These are phyloP conservation scores for Archips xylosteana DNA, from an alignment of 2,888 invertebrate species.

Conservation along the genomic window DNA sequence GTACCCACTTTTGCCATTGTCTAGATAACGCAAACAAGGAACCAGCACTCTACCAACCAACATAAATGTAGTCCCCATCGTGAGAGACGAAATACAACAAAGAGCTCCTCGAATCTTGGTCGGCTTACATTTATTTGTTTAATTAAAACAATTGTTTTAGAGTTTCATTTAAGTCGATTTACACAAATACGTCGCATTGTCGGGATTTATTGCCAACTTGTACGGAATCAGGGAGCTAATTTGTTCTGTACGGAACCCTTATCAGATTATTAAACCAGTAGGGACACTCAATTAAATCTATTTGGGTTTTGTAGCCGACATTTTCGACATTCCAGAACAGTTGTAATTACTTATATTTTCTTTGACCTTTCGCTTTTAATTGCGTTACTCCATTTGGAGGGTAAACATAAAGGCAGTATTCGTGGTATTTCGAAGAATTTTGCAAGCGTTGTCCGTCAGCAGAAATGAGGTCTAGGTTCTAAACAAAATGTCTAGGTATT, in stretches of 20 bases:
- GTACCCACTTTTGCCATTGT: conserved; percentile 59
- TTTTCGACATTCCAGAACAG: conserved; percentile 23
- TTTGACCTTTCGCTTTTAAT: conserved; percentile 29
- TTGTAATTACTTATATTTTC: conserved; percentile 23
- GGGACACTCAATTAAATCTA: conserved; percentile 36
- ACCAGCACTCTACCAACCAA: conserved; percentile 40
- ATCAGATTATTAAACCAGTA: conserved; percentile 38
- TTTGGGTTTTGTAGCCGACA: conserved; percentile 35
- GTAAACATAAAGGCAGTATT: conserved; percentile 10
- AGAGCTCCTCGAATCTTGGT: conserved; percentile 19
- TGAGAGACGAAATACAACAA: neutral
- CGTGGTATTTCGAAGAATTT: conserved; percentile 1
- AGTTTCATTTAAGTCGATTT: conserved; percentile 61
- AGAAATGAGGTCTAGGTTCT: neutral
- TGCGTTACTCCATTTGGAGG: conserved; percentile 15
- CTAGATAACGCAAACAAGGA: conserved; percentile 66
- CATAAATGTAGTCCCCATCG: conserved; percentile 5
- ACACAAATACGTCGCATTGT: conserved; percentile 53
- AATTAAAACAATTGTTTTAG: conserved; percentile 66
- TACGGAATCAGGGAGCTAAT: conserved; percentile 36
- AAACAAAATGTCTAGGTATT: neutral
- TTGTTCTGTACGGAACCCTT: conserved; percentile 35
- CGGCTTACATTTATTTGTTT: conserved; percentile 57
- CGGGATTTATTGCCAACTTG: conserved; percentile 58
- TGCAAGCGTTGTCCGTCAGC: neutral